phyloP scores from a whole-genome alignment of 2,113 vertebrate genomes.

The Columbina picui region DNA sequence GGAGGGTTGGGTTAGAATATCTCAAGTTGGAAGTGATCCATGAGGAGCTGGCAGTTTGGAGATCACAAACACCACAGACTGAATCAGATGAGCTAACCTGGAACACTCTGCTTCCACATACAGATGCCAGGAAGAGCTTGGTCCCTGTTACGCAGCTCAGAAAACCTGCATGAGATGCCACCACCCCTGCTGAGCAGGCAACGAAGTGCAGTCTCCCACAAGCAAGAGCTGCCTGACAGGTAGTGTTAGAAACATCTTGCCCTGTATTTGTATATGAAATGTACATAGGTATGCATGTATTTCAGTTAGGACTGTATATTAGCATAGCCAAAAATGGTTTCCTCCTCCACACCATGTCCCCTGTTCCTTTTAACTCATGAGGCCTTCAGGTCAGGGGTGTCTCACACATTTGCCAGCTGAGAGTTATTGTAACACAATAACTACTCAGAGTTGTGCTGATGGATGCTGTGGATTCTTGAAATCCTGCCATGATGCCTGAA shows the following conservation, averaged over 20 bases:
- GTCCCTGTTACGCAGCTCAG: background rate
- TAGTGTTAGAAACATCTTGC: background rate
- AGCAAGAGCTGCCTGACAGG: background rate
- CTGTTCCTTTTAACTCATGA: background rate
- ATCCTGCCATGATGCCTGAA: background rate
- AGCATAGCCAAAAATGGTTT: background rate
- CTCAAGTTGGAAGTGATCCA: too few species aligned
- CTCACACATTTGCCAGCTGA: background rate
- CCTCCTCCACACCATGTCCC: background rate
- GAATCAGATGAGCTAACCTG: background rate
- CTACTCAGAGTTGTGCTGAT: background rate
- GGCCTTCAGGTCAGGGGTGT: background rate
- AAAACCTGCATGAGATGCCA: background rate
- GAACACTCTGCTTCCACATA: background rate
- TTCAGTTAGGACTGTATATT: background rate
- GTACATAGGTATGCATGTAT: background rate
- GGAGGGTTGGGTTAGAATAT: background rate
- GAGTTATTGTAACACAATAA: background rate
- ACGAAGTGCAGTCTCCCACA: background rate
- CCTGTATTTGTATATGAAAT: background rate
- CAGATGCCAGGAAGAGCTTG: background rate
- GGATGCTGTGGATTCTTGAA: conserved; percentile 13
- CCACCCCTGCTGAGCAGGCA: background rate
- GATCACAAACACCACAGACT: background rate
- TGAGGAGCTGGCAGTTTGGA: background rate